Percentiles rank a stretch among this genome's conserved stretches.
Conservation (phyloP, 2,888 invertebrate genomes). For the Xanthostigma xanthostigma region DNA sequence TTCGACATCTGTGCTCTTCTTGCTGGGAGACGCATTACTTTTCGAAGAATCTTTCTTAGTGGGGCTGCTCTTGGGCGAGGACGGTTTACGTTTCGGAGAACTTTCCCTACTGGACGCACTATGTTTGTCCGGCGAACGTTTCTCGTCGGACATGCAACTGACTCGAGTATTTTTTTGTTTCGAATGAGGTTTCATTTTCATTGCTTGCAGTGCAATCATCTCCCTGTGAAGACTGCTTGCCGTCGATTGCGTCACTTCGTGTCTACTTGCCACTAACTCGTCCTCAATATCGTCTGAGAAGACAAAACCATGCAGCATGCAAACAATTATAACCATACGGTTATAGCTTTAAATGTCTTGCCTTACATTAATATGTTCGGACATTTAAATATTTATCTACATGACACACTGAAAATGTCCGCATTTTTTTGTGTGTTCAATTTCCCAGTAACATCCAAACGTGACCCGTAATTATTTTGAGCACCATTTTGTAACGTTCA, state of each 20-base stretch:
- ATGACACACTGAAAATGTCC: too few relatives aligned
- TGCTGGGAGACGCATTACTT: conserved; percentile 11
- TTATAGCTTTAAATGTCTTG: conserved; percentile 1
- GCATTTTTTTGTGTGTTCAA: too few relatives aligned
- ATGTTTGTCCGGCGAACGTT: conserved; percentile 13
- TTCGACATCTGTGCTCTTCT: too few relatives aligned
- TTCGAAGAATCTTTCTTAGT: conserved; percentile 18
- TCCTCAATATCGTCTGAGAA: conserved; percentile 29
- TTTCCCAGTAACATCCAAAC: too few relatives aligned
- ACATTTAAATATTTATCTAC: background rate
- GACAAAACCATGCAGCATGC: conserved; percentile 11
- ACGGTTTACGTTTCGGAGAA: conserved; percentile 21
- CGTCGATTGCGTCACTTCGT: background rate
- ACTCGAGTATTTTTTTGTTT: conserved; percentile 18
- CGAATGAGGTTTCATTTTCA: too few relatives aligned
- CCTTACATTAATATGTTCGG: conserved; percentile 1
- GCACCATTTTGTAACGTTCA: too few relatives aligned
- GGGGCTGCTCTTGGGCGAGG: conserved; percentile 22
- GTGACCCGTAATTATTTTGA: too few relatives aligned
- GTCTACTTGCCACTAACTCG: conserved; percentile 20
- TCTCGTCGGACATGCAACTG: conserved; percentile 18
- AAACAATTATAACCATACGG: conserved; percentile 4
- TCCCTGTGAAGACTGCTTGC: background rate
- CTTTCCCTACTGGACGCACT: conserved; percentile 16
- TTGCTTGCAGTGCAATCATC: too few relatives aligned